Evolutionary conservation across 2,797 vertebrate genomes (phyloP).

Genomic region (Synanceia verrucosa): DNA sequence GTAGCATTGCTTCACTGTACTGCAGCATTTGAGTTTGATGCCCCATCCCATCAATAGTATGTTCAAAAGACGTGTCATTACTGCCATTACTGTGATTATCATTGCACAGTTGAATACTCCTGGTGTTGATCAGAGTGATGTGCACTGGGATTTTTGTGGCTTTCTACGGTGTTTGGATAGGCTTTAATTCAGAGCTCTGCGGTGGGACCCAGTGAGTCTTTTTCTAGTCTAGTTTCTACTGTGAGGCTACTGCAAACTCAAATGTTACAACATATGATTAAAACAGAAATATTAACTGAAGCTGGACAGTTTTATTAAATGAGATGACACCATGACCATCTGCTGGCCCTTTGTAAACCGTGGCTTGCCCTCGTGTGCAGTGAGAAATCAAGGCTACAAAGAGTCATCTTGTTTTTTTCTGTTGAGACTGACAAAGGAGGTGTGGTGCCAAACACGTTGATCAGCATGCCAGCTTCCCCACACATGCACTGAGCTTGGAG

Average conservation of each 20-base stretch:
- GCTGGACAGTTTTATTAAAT: not conserved
- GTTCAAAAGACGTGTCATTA: not conserved
- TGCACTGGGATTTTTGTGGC: constrained; percentile 45
- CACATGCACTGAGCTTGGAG: constrained; percentile 41
- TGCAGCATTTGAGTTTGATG: not conserved
- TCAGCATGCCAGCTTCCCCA: constrained; percentile 40
- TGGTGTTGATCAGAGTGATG: constrained; percentile 35
- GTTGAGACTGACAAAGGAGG: constrained; percentile 26
- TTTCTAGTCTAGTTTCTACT: constrained; percentile 4
- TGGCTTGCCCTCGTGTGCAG: not conserved
- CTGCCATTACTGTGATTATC: not conserved
- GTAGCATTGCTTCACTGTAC: not conserved
- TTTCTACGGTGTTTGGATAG: constrained; percentile 15
- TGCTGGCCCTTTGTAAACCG: not conserved
- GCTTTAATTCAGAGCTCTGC: constrained; percentile 13
- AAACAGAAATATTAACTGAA: not conserved
- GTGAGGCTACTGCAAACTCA: not conserved
- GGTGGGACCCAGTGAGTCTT: constrained; percentile 1
- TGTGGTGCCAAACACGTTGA: constrained; percentile 33
- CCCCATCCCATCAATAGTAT: not conserved
- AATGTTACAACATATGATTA: not conserved
- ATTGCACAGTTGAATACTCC: not conserved
- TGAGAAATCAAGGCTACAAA: constrained; percentile 4
- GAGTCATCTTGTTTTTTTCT: constrained; percentile 24
- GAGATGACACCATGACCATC: not conserved